Evolutionary conservation across 2,113 vertebrate species (phyloP).

Genomic region (Pteruthius melanotis): DNA sequence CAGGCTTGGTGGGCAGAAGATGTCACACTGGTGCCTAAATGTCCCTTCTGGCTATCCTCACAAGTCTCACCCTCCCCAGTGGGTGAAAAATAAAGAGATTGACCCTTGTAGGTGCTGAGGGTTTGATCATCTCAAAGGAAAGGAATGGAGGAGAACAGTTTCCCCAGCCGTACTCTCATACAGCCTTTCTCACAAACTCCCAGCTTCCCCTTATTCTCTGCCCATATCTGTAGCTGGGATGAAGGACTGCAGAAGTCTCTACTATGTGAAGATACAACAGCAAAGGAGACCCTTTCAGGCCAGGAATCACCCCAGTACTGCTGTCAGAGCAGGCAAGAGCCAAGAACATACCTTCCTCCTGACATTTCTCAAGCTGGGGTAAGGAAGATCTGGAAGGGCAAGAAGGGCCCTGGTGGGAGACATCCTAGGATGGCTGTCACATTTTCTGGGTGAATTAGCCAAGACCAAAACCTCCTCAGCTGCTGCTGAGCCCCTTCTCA

Average conservation of each 20-base stretch:
- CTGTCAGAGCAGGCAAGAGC: neutral
- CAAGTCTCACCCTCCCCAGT: neutral
- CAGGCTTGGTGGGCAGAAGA: neutral
- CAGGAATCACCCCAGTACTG: accelerated
- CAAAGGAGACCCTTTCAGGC: neutral
- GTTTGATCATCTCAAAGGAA: neutral
- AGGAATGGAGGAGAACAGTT: accelerated
- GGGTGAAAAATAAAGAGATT: neutral
- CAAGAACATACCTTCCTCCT: no score
- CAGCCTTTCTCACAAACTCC: neutral
- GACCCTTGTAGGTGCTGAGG: neutral
- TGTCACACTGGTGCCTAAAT: neutral
- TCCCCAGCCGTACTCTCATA: accelerated
- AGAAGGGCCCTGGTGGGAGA: neutral
- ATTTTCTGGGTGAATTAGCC: neutral
- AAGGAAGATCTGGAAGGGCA: neutral
- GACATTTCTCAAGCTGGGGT: accelerated
- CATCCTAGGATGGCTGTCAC: neutral
- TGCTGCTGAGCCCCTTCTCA: accelerated
- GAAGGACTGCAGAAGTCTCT: neutral
- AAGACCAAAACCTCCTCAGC: neutral
- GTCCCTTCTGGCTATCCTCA: neutral
- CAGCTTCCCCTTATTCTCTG: neutral
- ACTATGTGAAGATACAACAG: accelerated
- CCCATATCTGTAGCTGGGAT: neutral